Evolutionary conservation across 2,113 vertebrate genomes (phyloP).

Genomic region (Tachysurus vachellii): DNA sequence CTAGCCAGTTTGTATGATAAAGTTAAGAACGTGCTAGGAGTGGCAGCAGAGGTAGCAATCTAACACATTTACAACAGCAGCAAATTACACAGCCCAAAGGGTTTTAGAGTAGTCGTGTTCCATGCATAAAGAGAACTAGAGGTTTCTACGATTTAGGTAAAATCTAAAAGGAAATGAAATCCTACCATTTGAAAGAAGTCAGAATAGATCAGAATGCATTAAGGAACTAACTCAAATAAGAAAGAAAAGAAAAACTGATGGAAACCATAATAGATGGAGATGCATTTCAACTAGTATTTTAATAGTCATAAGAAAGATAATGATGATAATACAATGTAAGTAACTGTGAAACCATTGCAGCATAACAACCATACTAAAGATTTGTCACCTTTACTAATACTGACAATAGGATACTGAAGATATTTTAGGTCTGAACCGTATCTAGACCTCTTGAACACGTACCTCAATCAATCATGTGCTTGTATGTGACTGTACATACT

Average conservation of each 20-base stretch:
- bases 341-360: background rate
- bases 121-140: background rate
- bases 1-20: background rate
- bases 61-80: background rate
- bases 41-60: background rate
- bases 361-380: background rate
- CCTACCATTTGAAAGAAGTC: no score
- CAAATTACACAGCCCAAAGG: background rate
- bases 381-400: background rate
- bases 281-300: background rate
- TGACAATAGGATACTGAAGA: no score
- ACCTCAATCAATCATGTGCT: background rate
- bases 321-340: background rate
- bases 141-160: background rate
- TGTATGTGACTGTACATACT: background rate
- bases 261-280: background rate
- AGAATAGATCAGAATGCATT: background rate
- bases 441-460: background rate
- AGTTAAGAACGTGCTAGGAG: background rate
- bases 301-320: background rate
- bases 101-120: background rate
- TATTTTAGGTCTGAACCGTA: background rate
- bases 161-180: no score
- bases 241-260: background rate
- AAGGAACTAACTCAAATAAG: background rate